phyloP scores from a whole-genome alignment of 2,888 invertebrate species.

The Pseudococcus viburni region DNA sequence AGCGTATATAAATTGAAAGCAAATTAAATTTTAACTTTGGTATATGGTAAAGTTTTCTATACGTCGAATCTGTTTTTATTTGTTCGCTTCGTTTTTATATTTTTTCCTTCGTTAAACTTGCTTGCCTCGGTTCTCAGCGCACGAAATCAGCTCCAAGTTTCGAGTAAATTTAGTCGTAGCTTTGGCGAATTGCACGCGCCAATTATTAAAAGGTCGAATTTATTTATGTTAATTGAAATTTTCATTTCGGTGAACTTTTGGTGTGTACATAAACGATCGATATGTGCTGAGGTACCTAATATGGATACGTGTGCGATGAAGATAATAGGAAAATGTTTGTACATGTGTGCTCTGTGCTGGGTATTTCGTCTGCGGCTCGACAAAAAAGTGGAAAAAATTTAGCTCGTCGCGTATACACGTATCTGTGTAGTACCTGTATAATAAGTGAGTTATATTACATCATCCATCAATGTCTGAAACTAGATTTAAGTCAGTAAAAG shows the following conservation, averaged over 20 bases:
- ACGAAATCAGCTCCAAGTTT: constrained; percentile 2
- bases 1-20: constrained; percentile 29
- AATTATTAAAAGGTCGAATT: neutral
- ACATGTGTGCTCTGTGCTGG: neutral
- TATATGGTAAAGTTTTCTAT: constrained; percentile 16
- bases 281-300: neutral
- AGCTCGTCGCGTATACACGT: neutral
- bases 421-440: constrained; percentile 9
- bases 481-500: constrained; percentile 55
- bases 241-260: constrained; percentile 28
- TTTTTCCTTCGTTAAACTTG: constrained; percentile 12
- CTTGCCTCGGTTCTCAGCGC: neutral
- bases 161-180: neutral
- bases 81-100: constrained; percentile 8
- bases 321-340: constrained; percentile 45
- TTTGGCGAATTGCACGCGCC: neutral
- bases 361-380: constrained; percentile 25
- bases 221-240: constrained; percentile 54
- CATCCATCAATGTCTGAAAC: constrained; percentile 54
- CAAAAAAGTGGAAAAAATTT: neutral
- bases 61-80: constrained; percentile 49
- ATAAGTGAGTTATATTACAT: constrained; percentile 50
- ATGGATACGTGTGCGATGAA: constrained; percentile 3
- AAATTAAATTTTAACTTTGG: constrained; percentile 20
- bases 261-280: neutral